Evolutionary conservation across 2,888 invertebrate species (phyloP), one percentile per base, ranked within the genome.

Genomic region (Acleris holmiana): DNA sequence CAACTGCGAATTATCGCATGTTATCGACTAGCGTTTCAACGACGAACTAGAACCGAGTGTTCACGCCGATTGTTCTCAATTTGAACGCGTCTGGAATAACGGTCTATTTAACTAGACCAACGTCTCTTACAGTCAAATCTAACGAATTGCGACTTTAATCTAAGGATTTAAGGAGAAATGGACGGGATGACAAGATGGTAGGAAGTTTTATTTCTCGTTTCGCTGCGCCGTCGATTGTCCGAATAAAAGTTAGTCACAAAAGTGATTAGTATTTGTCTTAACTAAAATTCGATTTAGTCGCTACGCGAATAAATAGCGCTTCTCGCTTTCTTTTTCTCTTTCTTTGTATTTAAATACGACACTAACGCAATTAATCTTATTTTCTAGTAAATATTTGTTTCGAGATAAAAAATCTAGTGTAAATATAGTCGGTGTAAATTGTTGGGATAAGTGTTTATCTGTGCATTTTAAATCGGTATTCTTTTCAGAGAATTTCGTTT

Each of bases 21-120:
- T 17, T 69, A 67, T 51, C 60, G 63, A 66, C 51, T 57, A 66
- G 61, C 64, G 66, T 57, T 50, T 64, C 47, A 60, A 41, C 63
- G 65, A 59, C 53, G 35, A 48, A 59, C 60, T 62, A 51, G 66
- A 72, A 73, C 72, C 72, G 72, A 74, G 73, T 74, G 71, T 69
- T 70, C 73, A 61, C 69, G 65, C 67, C 73, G 77, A 80, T 78
- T 75, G 73, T 73, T 71, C 74, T 73, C 56, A 58, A 54, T 63
- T 68, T 53, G 57, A 72, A 58, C 67, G 57, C 68, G 68, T 57
- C 57, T 62, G 48, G 67, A 65, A 67, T 66, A 67, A 57, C 57
- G 65, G 18, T 54, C 48, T 61, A 53, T 53, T 60, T 60, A 66
- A 66, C 59, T 40, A 57, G 29, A 60, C 41, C 48, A 15, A n/a